A percentile compares a stretch with the other conserved stretches of the same genome.
phyloP scores from a whole-genome alignment of 64 coral and sea anemone genomes.

The Hydrozoanthus tunicans region DNA sequence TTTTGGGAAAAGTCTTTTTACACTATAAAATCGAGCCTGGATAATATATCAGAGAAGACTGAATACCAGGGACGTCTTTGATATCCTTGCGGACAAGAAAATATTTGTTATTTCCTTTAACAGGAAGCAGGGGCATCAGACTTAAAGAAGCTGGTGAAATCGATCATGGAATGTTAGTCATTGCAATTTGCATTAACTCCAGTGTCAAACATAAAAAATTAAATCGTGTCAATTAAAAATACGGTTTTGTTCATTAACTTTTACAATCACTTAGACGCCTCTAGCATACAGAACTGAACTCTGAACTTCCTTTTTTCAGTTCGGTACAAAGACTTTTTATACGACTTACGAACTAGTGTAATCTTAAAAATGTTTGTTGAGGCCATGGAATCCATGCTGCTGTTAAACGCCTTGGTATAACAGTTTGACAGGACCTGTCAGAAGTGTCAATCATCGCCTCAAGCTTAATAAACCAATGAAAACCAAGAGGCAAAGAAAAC shows the following conservation, averaged over 20 bases:
- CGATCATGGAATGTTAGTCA: too few relatives aligned
- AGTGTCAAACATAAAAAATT: too few relatives aligned
- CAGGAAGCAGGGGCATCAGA: neutral
- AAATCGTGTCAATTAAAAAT: too few relatives aligned
- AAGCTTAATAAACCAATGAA: neutral
- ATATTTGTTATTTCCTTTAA: neutral
- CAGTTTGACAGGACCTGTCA: slow-evolving; percentile 3
- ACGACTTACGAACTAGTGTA: neutral
- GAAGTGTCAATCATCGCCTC: slow-evolving; percentile 16
- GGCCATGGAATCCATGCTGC: neutral
- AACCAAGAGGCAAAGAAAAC: neutral
- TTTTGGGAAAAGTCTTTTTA: neutral
- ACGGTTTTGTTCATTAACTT: too few relatives aligned
- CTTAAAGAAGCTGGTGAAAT: neutral
- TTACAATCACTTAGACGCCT: too few relatives aligned
- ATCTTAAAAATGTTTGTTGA: neutral
- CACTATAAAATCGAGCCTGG: slow-evolving; percentile 1
- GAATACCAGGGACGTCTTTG: neutral
- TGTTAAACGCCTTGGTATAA: neutral
- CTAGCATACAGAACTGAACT: too few relatives aligned
- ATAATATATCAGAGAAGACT: slow-evolving; percentile 9
- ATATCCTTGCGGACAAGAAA: neutral
- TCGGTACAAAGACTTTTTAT: too few relatives aligned
- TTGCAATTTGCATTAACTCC: too few relatives aligned
- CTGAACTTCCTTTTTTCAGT: too few relatives aligned